A percentile compares a stretch with the other conserved stretches of the same genome.
Conservation (phyloP, 2,888 invertebrate species). For the Drosophila prostipennis region DNA sequence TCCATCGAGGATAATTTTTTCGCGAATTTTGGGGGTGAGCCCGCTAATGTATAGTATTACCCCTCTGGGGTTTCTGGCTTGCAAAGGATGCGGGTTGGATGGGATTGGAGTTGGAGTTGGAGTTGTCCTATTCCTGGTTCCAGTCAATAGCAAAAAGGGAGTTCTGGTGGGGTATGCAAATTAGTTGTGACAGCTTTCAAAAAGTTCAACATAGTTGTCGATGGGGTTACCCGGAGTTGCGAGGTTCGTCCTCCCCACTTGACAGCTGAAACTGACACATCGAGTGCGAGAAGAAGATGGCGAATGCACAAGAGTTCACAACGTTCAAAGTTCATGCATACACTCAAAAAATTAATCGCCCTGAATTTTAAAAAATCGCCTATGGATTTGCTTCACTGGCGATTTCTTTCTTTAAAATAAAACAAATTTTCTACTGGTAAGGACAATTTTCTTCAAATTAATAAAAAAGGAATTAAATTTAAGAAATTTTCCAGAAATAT, state of each 20-base stretch:
- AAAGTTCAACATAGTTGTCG: conserved; percentile 75
- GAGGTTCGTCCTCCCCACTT: conserved; percentile 15
- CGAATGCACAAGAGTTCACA: conserved; percentile 35
- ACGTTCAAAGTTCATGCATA: conserved; percentile 72
- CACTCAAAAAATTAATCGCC: no score
- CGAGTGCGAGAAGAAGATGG: neutral
- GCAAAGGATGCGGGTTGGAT: conserved; percentile 22
- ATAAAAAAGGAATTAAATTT: no score
- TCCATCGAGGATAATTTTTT: no score
- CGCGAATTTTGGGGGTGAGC: no score
- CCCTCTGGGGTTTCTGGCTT: conserved; percentile 5
- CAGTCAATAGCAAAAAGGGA: neutral
- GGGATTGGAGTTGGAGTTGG: neutral
- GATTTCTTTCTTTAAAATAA: no score
- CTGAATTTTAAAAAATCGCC: no score
- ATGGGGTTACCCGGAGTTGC: conserved; percentile 33
- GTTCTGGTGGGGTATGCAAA: conserved; percentile 57
- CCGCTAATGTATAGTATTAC: no score
- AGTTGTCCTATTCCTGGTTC: neutral
- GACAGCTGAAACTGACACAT: conserved; percentile 34
- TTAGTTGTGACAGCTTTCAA: conserved; percentile 79
- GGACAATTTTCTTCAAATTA: no score
- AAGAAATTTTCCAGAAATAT: no score
- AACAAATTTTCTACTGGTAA: no score
- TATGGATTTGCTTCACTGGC: no score